Evolutionary conservation across 1,140 invertebrate species (phyloP), one percentile per base, ranked within the genome.

Genomic region (Drosophila lowei): DNA sequence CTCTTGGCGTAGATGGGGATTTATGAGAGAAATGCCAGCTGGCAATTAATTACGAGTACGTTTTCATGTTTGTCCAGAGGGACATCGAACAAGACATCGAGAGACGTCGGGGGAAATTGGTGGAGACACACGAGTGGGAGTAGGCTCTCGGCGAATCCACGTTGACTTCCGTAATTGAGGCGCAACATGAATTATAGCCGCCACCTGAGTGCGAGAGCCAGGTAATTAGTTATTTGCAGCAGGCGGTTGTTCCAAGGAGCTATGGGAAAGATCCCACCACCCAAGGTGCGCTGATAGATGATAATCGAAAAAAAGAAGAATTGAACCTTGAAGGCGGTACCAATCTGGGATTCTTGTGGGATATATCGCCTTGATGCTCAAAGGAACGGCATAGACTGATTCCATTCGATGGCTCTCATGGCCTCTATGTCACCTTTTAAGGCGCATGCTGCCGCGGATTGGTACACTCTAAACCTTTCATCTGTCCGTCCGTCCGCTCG

Each of bases 41-140:
- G 73, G 70, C 73, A 85, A 81, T 81, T 86, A 75, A 85, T 81
- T 81, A 67, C 75, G 77, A 85, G 81, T 78, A 67, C 75, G 74
- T 60, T 58, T 50, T 38, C 59, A 53, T 50, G 54, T 47, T 38
- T 16, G 38, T 65, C 64, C 50, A 56, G 11, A 5, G 34, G 34
- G 34, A 38, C 34, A 38, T 38, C 34, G 34, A 38, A 13, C 4
- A 42, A 15, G 42, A 50, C 38, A 57, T 21, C 11, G 9, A 3
- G 28, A 15, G 38, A 28, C 43, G 9, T 21, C 18, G 9, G 1
- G 16, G 16, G 9, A 38, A 3, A 9, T 15, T 13, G 16, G 18
- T 8, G 15, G 42, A 79, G 63, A 42, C 57, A 57, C 70, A 66
- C 48, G 50, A 7, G 28, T 7, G 23, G 23, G 23, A 3, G 7